These are phyloP conservation scores for Theonella swinhoei DNA, from an alignment of 37 sponge, comb jelly and placozoan genomes.

Conservation along the genomic window DNA sequence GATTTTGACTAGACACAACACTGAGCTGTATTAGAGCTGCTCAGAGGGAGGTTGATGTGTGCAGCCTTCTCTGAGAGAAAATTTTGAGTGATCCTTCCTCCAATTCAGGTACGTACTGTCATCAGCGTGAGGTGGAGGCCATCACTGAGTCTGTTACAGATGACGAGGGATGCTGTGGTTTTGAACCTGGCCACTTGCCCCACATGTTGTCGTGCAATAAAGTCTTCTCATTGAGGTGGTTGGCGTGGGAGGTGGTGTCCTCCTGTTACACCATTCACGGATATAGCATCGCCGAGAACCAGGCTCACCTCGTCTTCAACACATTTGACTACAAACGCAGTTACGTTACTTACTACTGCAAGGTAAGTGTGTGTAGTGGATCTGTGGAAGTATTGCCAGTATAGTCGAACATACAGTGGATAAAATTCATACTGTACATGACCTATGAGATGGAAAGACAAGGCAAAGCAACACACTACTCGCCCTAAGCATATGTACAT, in stretches of 20 bases:
- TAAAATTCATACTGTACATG: too few species aligned
- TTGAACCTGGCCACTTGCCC: conserved; percentile 78
- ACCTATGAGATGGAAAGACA: too few species aligned
- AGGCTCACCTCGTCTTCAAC: conserved; percentile 85
- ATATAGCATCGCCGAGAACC: conserved; percentile 92
- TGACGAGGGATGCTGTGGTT: conserved; percentile 81
- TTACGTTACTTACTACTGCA: conserved; percentile 82
- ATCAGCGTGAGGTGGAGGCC: conserved; percentile 94
- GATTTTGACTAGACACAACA: too few species aligned
- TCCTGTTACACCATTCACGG: conserved; percentile 89
- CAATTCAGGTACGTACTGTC: conserved; percentile 88
- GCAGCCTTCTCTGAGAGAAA: too few species aligned
- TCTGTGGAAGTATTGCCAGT: neutral
- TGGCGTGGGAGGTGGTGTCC: conserved; percentile 95
- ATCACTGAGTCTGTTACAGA: conserved; percentile 89
- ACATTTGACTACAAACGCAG: conserved; percentile 72
- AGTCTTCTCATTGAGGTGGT: conserved; percentile 76
- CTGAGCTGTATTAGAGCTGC: too few species aligned
- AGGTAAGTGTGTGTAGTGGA: conserved; percentile 38
- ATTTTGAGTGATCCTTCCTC: too few species aligned
- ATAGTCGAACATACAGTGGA: too few species aligned
- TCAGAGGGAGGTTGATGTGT: too few species aligned
- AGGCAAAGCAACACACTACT: too few species aligned
- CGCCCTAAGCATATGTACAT: neutral
- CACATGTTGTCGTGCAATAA: conserved; percentile 87